Evolutionary conservation across 2,113 vertebrate genomes (phyloP).

Genomic region (Pelodiscus sinensis): DNA sequence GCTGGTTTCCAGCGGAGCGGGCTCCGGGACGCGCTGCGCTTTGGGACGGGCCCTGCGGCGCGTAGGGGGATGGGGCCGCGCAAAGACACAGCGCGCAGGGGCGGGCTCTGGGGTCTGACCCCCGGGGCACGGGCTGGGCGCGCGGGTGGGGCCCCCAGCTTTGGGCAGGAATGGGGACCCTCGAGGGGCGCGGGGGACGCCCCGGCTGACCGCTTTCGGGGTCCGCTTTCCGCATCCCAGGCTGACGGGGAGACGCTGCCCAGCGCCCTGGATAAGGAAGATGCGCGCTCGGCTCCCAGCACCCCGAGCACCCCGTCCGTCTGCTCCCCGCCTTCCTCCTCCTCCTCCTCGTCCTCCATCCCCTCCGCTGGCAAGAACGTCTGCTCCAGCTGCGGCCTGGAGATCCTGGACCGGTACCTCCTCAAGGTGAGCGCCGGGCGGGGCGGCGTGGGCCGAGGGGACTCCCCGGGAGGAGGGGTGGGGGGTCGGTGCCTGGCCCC

Average conservation of each 20-base stretch:
- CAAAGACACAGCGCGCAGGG: neutral
- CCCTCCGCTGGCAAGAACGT: slow-evolving; percentile 92
- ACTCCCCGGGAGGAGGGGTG: neutral
- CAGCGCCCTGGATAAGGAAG: slow-evolving; percentile 90
- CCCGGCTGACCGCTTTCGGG: neutral
- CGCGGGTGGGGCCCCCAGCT: too few relatives aligned
- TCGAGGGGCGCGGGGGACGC: too few relatives aligned
- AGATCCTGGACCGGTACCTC: slow-evolving; percentile 96
- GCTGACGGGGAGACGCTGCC: slow-evolving; percentile 91
- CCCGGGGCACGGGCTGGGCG: too few relatives aligned
- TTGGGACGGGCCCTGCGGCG: neutral
- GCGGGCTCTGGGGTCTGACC: neutral
- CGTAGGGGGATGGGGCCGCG: neutral
- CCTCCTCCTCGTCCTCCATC: slow-evolving; percentile 82
- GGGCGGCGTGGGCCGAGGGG: neutral
- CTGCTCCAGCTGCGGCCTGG: slow-evolving; percentile 95
- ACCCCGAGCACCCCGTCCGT: slow-evolving; percentile 94
- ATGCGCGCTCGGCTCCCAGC: slow-evolving; percentile 91
- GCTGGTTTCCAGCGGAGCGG: too few relatives aligned
- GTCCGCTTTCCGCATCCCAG: slow-evolving; percentile 61
- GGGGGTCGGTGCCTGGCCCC: neutral
- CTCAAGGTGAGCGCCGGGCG: slow-evolving; percentile 86
- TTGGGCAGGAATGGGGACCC: neutral
- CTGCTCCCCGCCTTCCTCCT: slow-evolving; percentile 90
- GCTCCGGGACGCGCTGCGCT: too few relatives aligned